Evolutionary conservation across 2,888 invertebrate species (phyloP).

Genomic region (Drosophila nigritarsus): DNA sequence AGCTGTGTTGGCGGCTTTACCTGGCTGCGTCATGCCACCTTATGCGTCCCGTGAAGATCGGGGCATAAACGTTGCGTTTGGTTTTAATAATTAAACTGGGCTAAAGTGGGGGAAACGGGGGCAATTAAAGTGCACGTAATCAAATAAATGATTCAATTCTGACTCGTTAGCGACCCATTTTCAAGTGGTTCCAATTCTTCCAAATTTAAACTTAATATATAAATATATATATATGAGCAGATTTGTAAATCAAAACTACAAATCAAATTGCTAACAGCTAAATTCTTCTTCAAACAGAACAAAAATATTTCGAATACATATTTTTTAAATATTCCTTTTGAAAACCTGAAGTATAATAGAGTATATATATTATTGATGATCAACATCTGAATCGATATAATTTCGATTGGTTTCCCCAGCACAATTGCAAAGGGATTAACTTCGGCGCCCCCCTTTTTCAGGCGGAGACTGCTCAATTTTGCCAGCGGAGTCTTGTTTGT

Average conservation of each 20-base stretch:
- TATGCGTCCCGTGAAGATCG: constrained; percentile 14
- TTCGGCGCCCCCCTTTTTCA: neutral
- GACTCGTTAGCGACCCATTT: neutral
- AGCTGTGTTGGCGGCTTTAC: constrained; percentile 59
- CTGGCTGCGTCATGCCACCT: constrained; percentile 52
- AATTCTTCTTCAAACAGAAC: neutral
- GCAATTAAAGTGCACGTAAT: neutral
- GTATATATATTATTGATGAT: neutral
- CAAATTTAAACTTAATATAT: neutral
- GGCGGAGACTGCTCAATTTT: neutral
- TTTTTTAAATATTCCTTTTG: neutral
- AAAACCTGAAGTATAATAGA: neutral
- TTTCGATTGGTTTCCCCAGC: constrained; percentile 21
- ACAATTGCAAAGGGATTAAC: constrained; percentile 8
- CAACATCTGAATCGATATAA: neutral
- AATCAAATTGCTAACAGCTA: neutral
- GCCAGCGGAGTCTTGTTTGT: neutral
- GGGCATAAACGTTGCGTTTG: constrained; percentile 14
- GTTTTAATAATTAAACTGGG: neutral
- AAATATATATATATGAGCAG: neutral
- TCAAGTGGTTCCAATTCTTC: neutral
- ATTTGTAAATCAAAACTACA: neutral
- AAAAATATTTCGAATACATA: neutral
- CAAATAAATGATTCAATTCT: neutral
- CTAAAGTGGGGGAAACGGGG: neutral